These are phyloP conservation scores for Tringa solitaria DNA, from an alignment of 2,113 vertebrate species.

Conservation along the genomic window DNA sequence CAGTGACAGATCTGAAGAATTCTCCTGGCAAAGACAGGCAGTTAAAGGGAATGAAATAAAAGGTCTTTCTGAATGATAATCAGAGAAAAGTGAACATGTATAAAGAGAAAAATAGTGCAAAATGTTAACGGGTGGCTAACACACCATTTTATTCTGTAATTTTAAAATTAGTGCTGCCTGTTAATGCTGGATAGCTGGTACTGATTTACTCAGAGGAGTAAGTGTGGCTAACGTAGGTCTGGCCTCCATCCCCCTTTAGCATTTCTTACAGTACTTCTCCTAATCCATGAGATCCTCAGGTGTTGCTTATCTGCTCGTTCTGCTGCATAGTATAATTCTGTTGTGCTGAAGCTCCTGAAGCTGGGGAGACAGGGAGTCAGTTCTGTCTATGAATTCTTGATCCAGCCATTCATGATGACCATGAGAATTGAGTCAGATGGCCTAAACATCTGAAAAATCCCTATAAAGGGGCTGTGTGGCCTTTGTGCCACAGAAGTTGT, in stretches of 20 bases:
- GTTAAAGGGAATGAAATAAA: constrained; percentile 42
- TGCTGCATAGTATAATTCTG: neutral
- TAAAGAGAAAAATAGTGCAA: neutral
- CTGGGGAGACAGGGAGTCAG: neutral
- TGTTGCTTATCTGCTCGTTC: neutral
- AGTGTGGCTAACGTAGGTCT: neutral
- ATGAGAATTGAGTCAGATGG: neutral
- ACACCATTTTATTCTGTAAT: neutral
- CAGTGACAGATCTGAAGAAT: neutral
- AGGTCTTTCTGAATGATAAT: constrained; percentile 35
- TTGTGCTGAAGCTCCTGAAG: neutral
- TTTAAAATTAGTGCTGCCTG: neutral
- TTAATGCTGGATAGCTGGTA: neutral
- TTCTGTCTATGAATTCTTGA: neutral
- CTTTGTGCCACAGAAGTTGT: neutral
- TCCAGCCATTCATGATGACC: neutral
- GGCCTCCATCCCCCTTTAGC: neutral
- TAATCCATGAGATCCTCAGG: neutral
- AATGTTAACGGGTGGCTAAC: neutral
- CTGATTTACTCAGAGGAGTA: neutral
- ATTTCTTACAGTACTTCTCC: neutral
- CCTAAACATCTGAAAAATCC: neutral
- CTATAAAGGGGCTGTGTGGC: neutral
- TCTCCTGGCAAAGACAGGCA: constrained; percentile 55
- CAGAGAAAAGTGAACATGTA: constrained; percentile 38